Percentiles rank a stretch among this genome's conserved stretches.
Conservation (phyloP, 2,797 vertebrate genomes). For the Macrochelys suwanniensis region DNA sequence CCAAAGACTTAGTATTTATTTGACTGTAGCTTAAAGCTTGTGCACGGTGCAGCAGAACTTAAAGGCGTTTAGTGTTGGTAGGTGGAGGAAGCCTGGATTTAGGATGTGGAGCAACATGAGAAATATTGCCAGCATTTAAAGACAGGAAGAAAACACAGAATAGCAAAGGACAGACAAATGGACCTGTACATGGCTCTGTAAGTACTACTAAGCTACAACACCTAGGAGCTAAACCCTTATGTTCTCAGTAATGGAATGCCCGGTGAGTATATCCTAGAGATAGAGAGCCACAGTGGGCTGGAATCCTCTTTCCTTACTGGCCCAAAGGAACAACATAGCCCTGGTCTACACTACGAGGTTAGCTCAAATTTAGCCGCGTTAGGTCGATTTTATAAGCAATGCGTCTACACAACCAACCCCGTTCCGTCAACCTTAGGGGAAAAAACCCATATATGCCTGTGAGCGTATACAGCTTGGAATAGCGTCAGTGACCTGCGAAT, state of each 20-base stretch:
- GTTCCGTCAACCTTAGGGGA: neutral
- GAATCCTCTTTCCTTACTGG: neutral
- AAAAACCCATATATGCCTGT: neutral
- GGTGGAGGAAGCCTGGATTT: neutral
- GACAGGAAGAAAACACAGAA: neutral
- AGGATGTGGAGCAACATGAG: neutral
- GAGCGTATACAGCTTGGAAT: neutral
- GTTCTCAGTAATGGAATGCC: neutral
- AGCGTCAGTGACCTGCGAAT: neutral
- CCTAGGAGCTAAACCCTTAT: neutral
- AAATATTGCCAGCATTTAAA: neutral
- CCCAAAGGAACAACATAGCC: neutral
- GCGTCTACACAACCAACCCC: too few species aligned
- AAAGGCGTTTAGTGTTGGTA: neutral
- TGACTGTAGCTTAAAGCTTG: neutral
- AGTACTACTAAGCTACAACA: neutral
- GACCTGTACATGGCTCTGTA: neutral
- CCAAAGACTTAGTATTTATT: neutral
- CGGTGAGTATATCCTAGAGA: neutral
- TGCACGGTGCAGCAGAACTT: neutral
- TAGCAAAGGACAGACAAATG: neutral
- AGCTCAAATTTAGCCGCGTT: too few species aligned
- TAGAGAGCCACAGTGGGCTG: neutral
- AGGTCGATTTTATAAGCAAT: too few species aligned
- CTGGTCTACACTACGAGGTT: too few species aligned